Percentiles rank a stretch among this genome's conserved stretches.
Conservation (phyloP, 2,113 vertebrate genomes). For the Microtus oregoni region DNA sequence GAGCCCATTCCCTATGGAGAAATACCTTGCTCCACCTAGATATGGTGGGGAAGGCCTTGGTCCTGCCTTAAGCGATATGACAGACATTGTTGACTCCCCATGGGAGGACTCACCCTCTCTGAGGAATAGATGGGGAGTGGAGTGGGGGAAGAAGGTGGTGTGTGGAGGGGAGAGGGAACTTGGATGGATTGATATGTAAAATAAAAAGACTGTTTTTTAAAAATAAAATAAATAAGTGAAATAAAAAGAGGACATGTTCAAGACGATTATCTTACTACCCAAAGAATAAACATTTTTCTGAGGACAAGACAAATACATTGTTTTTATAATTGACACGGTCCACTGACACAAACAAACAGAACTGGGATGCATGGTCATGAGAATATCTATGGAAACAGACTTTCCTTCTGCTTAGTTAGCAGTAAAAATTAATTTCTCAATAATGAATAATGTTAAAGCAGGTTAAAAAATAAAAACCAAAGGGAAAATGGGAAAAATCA, state of each 20-base stretch:
- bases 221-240: no score
- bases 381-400: neutral
- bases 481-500: neutral
- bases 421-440: neutral
- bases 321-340: neutral
- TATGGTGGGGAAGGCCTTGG: no score
- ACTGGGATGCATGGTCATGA: neutral
- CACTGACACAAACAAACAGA: neutral
- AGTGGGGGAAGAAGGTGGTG: no score
- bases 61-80: no score
- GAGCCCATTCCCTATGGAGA: no score
- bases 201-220: no score
- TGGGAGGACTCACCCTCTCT: no score
- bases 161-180: no score
- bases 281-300: neutral
- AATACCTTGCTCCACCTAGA: no score
- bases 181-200: no score
- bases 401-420: neutral
- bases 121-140: no score
- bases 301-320: neutral
- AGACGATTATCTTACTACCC: neutral
- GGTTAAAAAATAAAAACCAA: neutral
- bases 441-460: constrained; percentile 5
- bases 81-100: no score
- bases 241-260: neutral